Percentiles rank a stretch among this genome's conserved stretches.
Evolutionary conservation across 37 sponge, comb jelly and placozoan species (phyloP).

Genomic region (Axinella damicornis): DNA sequence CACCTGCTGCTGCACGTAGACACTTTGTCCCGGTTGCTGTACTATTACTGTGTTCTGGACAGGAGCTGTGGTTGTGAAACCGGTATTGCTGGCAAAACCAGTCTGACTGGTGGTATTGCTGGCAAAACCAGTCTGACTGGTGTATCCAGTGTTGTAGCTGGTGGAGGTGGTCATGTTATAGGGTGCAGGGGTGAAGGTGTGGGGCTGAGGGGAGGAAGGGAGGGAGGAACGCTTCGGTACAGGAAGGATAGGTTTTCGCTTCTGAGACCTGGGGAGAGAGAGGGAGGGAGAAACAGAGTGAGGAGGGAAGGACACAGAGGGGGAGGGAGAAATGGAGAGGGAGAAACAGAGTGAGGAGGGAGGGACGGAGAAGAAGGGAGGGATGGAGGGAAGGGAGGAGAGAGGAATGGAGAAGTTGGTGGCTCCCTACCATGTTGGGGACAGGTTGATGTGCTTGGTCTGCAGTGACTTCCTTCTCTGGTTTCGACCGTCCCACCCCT

Average conservation of each 20-base stretch:
- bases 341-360: neutral
- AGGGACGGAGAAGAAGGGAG: neutral
- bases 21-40: slow-evolving; percentile 58
- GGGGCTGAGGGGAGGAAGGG: neutral
- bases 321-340: too few relatives aligned
- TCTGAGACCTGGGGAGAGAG: neutral
- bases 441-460: neutral
- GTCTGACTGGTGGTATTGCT: neutral
- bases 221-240: neutral
- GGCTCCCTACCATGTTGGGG: neutral
- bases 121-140: neutral
- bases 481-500: slow-evolving; percentile 7
- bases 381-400: too few relatives aligned
- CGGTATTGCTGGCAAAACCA: neutral
- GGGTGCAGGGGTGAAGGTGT: neutral
- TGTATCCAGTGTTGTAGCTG: neutral
- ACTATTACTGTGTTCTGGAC: slow-evolving; percentile 64
- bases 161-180: neutral
- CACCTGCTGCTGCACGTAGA: slow-evolving; percentile 70
- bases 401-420: neutral
- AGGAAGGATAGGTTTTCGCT: slow-evolving; percentile 4
- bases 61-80: slow-evolving; percentile 22
- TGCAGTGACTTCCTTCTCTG: neutral
- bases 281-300: neutral
- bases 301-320: neutral